Conservation (phyloP, 2,888 invertebrate species). For the Schizaphis graminum region DNA sequence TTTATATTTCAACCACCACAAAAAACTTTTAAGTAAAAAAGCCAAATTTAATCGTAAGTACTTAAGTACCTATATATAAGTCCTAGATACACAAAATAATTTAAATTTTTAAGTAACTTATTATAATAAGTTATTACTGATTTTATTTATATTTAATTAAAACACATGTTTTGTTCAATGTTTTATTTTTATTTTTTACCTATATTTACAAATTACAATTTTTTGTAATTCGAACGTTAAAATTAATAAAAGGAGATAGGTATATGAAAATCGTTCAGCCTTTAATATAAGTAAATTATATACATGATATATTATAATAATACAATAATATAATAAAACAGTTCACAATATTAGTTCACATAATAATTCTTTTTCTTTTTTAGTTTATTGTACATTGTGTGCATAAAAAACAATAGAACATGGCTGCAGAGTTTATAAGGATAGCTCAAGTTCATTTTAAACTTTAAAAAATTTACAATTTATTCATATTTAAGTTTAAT, state of each 20-base stretch:
- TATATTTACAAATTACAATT: background rate
- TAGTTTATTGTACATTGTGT: background rate
- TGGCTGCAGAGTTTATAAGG: background rate
- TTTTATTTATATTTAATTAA: conserved; percentile 23
- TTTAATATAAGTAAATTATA: background rate
- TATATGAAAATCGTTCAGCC: background rate
- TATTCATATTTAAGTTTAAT: background rate
- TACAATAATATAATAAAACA: background rate
- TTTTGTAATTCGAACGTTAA: background rate
- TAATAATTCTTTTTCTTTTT: background rate
- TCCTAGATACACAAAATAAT: background rate
- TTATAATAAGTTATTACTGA: background rate
- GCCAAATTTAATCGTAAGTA: conserved; percentile 20
- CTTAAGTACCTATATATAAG: background rate
- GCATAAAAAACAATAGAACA: background rate
- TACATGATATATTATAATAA: too few relatives aligned
- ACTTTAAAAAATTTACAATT: background rate
- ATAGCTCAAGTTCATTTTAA: background rate
- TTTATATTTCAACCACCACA: background rate
- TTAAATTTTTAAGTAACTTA: conserved; percentile 19
- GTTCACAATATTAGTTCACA: background rate
- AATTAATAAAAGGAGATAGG: background rate
- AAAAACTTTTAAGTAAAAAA: background rate
- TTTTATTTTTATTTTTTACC: background rate
- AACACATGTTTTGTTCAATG: background rate